Evolutionary conservation across 2,888 invertebrate species (phyloP), one percentile per base, ranked within the genome.

Genomic region (Leptopilina drosophilae): DNA sequence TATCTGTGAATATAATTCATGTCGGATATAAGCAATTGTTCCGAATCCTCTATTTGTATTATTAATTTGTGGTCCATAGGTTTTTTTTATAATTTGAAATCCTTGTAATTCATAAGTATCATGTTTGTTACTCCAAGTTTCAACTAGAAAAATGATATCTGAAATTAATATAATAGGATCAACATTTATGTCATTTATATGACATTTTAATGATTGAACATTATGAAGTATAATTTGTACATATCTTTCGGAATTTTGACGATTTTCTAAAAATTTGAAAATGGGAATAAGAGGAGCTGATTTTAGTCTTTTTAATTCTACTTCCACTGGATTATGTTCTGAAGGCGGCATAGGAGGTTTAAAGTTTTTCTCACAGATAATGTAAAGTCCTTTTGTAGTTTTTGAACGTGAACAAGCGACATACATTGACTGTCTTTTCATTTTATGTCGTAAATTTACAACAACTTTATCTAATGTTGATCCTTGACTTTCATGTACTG

Each of bases 291-390:
- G 59, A 42, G 42, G 33, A 15, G 65, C 56, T 53, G 64, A 73
- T 20, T 62, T 76, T 59, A 78, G 64, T 65, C 64, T 78, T 79
- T 69, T 64, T 64, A 78, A 8, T 69, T 59, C 76, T 79, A 66
- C 20, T 80, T 64, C 82, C 83, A 81, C 20, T 81, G 83, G 83
- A 82, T 69, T 33, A 78, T 78, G 67, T 62, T 15, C 42, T 59
- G 67, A 59, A 40, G 1, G 15, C 40, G 33, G 6, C 42, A 69
- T 69, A 20, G 69, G 62, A 12, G 69, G 26, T 2, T 69, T 64
- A 46, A 40, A 20, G 67, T 65, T 59, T 78, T 56, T 15, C 12
- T 67, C 46, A 65, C 64, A 69, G 4, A 78, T 62, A 14, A 67
- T 69, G 53, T 78, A 78, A 62, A 81, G 75, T 26, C 79, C 81